phyloP scores from a whole-genome alignment of 2,888 invertebrate species.

The Petrolisthes manimaculis region DNA sequence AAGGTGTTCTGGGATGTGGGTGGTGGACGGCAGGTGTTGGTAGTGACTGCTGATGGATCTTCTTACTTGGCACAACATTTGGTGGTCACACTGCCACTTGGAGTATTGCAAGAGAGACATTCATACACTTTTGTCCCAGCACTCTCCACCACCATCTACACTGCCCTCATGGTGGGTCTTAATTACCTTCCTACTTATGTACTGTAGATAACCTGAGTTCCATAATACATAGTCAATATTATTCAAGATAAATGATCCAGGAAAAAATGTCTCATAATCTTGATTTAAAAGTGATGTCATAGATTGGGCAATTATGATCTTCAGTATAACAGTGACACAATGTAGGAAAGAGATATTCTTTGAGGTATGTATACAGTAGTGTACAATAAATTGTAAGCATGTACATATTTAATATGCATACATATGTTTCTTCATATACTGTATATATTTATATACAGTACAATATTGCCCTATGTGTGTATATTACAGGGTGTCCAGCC shows the following conservation, averaged over 20 bases:
- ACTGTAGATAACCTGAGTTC: neutral
- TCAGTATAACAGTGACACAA: no score
- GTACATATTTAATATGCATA: no score
- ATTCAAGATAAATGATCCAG: neutral
- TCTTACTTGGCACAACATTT: slow-evolving; percentile 38
- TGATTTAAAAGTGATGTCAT: no score
- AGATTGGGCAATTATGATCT: no score
- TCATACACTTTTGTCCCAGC: slow-evolving; percentile 31
- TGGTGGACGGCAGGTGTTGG: slow-evolving; percentile 5
- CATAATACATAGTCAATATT: neutral
- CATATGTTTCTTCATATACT: no score
- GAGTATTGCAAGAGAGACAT: slow-evolving; percentile 38
- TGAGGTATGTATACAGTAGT: no score
- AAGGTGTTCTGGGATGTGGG: slow-evolving; percentile 43
- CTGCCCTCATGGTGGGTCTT: slow-evolving; percentile 21
- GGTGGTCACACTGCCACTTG: slow-evolving; percentile 37
- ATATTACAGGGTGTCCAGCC: slow-evolving; percentile 18
- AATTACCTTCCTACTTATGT: slow-evolving; percentile 17
- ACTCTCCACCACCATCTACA: slow-evolving; percentile 17
- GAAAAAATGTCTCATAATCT: no score
- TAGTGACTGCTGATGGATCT: slow-evolving; percentile 43
- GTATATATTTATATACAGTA: no score
- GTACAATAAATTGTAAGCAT: no score
- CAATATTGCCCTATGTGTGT: neutral
- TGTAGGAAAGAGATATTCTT: no score